Percentiles rank a stretch among this genome's conserved stretches.
Conservation (phyloP, 2,888 invertebrate species). For the Megaustenia siamemsis region DNA sequence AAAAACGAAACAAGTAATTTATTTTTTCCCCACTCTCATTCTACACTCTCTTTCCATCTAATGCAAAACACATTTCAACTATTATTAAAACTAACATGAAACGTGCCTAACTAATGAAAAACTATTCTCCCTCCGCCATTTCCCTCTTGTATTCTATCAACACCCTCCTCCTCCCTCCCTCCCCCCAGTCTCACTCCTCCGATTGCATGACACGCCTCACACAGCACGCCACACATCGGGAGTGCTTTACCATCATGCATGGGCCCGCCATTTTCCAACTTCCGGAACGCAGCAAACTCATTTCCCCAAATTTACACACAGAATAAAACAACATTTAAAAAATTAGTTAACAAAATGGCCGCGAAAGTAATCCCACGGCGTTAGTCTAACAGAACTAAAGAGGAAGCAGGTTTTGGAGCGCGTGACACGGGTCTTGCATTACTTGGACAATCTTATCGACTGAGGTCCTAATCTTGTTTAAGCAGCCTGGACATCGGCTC, state of each 20-base stretch:
- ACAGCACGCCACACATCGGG: constrained; percentile 11
- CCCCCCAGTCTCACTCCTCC: background rate
- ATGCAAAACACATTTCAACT: too few relatives aligned
- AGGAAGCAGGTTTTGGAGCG: background rate
- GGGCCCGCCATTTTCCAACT: constrained; percentile 52
- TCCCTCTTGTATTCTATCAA: too few relatives aligned
- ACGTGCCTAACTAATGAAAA: too few relatives aligned
- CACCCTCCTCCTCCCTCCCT: background rate
- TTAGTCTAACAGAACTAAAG: background rate
- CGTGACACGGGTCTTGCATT: constrained; percentile 3
- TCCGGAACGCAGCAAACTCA: constrained; percentile 52
- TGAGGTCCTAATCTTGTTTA: background rate
- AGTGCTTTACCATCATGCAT: constrained; percentile 36
- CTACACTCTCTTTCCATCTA: too few relatives aligned
- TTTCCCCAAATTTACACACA: constrained; percentile 58
- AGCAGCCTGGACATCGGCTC: background rate
- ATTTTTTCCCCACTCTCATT: too few relatives aligned
- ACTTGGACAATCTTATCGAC: background rate
- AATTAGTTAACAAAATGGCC: constrained; percentile 3
- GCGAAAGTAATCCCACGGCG: background rate
- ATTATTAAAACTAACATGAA: too few relatives aligned
- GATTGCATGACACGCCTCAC: background rate
- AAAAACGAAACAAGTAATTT: too few relatives aligned
- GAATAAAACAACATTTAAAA: constrained; percentile 43
- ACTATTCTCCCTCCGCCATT: too few relatives aligned